Percentiles rank a stretch among this genome's conserved stretches.
Conservation (phyloP, 2,888 invertebrate genomes). For the Aphidius colemani region DNA sequence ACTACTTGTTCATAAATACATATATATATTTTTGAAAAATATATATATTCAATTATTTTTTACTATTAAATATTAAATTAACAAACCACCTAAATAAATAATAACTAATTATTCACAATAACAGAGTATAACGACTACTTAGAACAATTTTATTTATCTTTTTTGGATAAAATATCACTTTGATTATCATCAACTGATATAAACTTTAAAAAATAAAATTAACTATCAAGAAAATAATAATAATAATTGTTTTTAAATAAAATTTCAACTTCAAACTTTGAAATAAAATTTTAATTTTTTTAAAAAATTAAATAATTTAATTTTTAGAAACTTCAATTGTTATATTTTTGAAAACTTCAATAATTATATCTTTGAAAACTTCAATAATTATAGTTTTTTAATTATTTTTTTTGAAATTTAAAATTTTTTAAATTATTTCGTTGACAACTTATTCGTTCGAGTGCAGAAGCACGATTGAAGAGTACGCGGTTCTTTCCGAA, state of each 20-base stretch:
- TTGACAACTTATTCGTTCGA: too few species aligned
- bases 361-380: too few species aligned
- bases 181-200: not conserved
- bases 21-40: not conserved
- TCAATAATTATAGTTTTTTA: too few species aligned
- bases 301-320: conserved; percentile 5
- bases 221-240: too few species aligned
- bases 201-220: not conserved
- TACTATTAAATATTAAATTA: not conserved
- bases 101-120: not conserved
- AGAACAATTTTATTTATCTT: too few species aligned
- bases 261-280: not conserved
- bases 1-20: not conserved
- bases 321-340: conserved; percentile 27
- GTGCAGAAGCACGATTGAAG: conserved; percentile 18
- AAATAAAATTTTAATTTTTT: too few species aligned
- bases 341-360: not conserved
- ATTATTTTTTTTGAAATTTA: too few species aligned
- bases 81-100: too few species aligned
- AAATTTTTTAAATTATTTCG: too few species aligned
- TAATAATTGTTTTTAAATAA: conserved; percentile 1
- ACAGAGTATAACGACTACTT: not conserved
- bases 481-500: conserved; percentile 30
- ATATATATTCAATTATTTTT: not conserved
- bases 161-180: not conserved